phyloP scores from a whole-genome alignment of 2,888 invertebrate genomes.

The Macrophya annulata region DNA sequence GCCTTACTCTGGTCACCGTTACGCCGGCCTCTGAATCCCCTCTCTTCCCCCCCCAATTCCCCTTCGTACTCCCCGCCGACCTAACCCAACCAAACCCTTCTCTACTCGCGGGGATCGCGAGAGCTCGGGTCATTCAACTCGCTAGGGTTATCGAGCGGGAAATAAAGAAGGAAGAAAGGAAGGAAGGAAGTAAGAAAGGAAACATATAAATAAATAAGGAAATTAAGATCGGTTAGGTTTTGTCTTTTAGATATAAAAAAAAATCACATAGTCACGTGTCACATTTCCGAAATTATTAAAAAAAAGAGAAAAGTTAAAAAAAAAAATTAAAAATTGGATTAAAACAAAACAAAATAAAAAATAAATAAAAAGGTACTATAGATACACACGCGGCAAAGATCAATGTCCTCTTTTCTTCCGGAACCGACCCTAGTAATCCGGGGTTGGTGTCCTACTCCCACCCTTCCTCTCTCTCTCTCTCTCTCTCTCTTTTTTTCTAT shows the following conservation, averaged over 20 bases:
- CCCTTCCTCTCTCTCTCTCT: neutral
- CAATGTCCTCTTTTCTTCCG: neutral
- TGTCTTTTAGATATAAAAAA: neutral
- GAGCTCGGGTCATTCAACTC: slow-evolving; percentile 61
- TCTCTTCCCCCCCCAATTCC: neutral
- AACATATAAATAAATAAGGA: neutral
- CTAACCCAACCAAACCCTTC: slow-evolving; percentile 53
- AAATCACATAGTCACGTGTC: neutral
- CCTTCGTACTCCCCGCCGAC: slow-evolving; percentile 21
- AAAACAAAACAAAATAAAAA: neutral
- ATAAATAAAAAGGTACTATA: neutral
- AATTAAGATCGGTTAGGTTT: neutral
- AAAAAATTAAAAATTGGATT: neutral
- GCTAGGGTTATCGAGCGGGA: slow-evolving; percentile 48
- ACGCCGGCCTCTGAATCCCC: slow-evolving; percentile 68
- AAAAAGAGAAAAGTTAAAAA: neutral
- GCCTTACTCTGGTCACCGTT: slow-evolving; percentile 78
- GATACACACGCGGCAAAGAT: neutral
- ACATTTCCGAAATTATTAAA: neutral
- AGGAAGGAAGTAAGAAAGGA: neutral
- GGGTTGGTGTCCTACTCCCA: slow-evolving; percentile 22
- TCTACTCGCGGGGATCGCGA: slow-evolving; percentile 43
- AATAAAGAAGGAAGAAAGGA: neutral
- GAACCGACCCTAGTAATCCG: neutral
- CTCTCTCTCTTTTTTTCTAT: neutral